phyloP scores from a whole-genome alignment of 2,888 invertebrate species.

The Dasysyrphus tricinctus region DNA sequence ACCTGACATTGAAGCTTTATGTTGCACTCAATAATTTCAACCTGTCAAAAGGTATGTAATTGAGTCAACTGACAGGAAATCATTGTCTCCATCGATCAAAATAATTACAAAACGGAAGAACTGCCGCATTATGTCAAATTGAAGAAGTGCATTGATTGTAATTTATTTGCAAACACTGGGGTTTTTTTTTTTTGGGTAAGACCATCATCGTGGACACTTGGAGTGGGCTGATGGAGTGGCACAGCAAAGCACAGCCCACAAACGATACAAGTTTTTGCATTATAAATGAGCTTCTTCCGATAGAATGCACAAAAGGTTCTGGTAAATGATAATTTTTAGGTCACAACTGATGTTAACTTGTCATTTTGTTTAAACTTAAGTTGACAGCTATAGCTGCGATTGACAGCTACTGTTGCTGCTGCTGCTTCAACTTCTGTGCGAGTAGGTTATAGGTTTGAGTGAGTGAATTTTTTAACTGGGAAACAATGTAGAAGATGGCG shows the following conservation, averaged over 20 bases:
- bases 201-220: slow-evolving; percentile 20
- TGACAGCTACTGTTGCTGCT: slow-evolving; percentile 41
- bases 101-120: slow-evolving; percentile 46
- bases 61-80: slow-evolving; percentile 60
- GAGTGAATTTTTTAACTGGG: slow-evolving; percentile 20
- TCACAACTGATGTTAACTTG: slow-evolving; percentile 61
- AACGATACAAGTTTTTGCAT: slow-evolving; percentile 3
- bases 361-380: slow-evolving; percentile 35
- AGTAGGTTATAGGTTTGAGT: slow-evolving; percentile 47
- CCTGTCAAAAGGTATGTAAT: slow-evolving; percentile 47
- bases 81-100: slow-evolving; percentile 36
- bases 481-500: slow-evolving; percentile 39
- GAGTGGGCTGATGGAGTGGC: slow-evolving; percentile 1
- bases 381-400: slow-evolving; percentile 47
- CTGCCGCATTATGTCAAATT: slow-evolving; percentile 58
- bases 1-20: slow-evolving; percentile 57
- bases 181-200: slow-evolving; percentile 2
- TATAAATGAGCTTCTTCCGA: slow-evolving; percentile 56
- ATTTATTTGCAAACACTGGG: slow-evolving; percentile 34
- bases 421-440: not conserved
- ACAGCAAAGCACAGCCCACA: slow-evolving; percentile 12
- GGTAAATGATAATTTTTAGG: slow-evolving; percentile 50
- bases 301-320: slow-evolving; percentile 61
- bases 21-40: slow-evolving; percentile 25
- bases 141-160: slow-evolving; percentile 47